Percentiles rank a stretch among this genome's conserved stretches.
Conservation (phyloP, 2,797 vertebrate genomes). For the Danio kyathit region DNA sequence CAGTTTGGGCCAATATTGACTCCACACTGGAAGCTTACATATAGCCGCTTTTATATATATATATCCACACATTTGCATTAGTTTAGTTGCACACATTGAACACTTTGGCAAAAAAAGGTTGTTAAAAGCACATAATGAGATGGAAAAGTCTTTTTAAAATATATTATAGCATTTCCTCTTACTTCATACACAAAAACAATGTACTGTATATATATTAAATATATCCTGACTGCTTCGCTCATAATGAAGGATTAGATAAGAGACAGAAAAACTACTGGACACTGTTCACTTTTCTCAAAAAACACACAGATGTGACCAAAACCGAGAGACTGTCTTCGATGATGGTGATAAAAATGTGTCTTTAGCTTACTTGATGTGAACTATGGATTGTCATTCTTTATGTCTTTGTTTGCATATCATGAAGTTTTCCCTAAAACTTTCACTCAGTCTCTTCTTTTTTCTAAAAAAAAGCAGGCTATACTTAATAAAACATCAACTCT, state of each 20-base stretch:
- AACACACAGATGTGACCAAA: conserved; percentile 82
- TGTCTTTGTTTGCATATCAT: conserved; percentile 57
- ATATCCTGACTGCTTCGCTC: conserved; percentile 78
- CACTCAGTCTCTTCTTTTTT: conserved; percentile 39
- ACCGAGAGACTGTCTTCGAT: conserved; percentile 65
- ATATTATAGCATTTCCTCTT: conserved; percentile 85
- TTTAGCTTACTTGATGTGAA: conserved; percentile 17
- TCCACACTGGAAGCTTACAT: conserved; percentile 60
- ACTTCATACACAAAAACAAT: conserved; percentile 80
- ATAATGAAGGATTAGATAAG: conserved; percentile 70
- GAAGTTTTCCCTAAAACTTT: conserved; percentile 48
- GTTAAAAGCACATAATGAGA: conserved; percentile 76
- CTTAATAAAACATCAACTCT: conserved; percentile 47
- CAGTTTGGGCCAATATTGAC: conserved; percentile 25
- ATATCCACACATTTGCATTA: conserved; percentile 57
- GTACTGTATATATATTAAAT: conserved; percentile 85
- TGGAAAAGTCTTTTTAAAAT: conserved; percentile 77
- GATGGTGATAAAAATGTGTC: conserved; percentile 23
- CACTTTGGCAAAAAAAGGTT: conserved; percentile 75
- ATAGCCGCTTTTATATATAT: conserved; percentile 62
- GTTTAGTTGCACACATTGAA: conserved; percentile 69
- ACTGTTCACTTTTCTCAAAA: conserved; percentile 78
- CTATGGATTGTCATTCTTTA: conserved; percentile 28
- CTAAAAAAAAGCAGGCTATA: conserved; percentile 46
- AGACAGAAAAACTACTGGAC: conserved; percentile 59